Evolutionary conservation across 1,140 invertebrate species (phyloP), one percentile per base, ranked within the genome.

Genomic region (Ctenoplectra terminalis): DNA sequence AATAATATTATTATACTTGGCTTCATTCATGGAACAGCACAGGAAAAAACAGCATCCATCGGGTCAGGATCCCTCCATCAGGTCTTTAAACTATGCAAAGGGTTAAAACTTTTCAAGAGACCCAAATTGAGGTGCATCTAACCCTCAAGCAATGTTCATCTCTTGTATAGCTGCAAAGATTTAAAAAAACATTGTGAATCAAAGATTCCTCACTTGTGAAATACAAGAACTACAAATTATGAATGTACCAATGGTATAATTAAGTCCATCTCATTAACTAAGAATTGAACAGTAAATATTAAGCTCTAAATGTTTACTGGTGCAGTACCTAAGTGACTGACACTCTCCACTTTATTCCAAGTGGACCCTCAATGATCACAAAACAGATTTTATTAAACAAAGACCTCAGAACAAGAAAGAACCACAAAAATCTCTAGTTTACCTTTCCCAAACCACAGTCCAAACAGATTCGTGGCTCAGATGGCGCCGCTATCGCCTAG

Each of bases 381-480:
- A 15, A 67, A 29, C n/a, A 15, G 9, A 46, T 46, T 9, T 6
- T 20, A 20, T 11, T 58, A 48, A 26, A 48, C 23, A 20, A 46
- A 34, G 26, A 2, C 6, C 1, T 52, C 5, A 9, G 43, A 40
- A 66, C n/a, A 67, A 66, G 0, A 43, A 13, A 17, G 1, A 34
- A 31, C 31, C 5, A 2, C 0, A 72, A 63, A 46, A 46, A 46
- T n/a, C 23, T 40, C 1, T 7, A 56, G 79, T 93, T 93, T 93
- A 81, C 86, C 89, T 92, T 93, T 93, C 92, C 92, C 92, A 93
- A 92, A 85, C 81, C 86, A 79, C 85, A 90, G 83, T 88, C 86
- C 87, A 92, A 93, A 92, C 86, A 91, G 87, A 92, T 90, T 90
- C 90, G 87, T 81, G 92, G 90, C 89, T 87, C 85, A 90, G 72